Evolutionary conservation across 2,888 invertebrate species (phyloP).

Genomic region (Callyntrura sp.): DNA sequence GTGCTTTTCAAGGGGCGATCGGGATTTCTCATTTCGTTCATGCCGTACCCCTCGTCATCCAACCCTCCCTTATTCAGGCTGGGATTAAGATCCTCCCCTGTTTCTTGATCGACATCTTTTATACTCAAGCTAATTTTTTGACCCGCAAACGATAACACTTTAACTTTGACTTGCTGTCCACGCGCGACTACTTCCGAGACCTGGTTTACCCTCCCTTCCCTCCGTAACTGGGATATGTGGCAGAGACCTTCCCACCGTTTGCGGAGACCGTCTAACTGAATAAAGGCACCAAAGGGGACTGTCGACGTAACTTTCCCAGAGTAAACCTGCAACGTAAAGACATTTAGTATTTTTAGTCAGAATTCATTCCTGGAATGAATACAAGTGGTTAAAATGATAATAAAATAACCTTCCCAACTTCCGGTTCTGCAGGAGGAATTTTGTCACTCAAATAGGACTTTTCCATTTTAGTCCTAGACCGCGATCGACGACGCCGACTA

Average conservation of each 20-base stretch:
- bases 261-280: constrained; percentile 96
- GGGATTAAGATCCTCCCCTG: constrained; percentile 98
- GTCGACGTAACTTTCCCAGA: constrained; percentile 97
- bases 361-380: no score
- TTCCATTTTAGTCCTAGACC: constrained; percentile 73
- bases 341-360: no score
- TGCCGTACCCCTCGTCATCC: constrained; percentile 86
- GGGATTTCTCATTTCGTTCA: constrained; percentile 90
- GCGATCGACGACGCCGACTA: constrained; percentile 54
- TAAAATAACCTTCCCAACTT: constrained; percentile 85
- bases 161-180: constrained; percentile 95
- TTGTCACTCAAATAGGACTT: constrained; percentile 82
- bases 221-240: constrained; percentile 97
- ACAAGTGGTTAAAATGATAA: constrained; percentile 57
- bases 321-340: no score
- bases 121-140: constrained; percentile 98
- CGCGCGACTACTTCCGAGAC: constrained; percentile 97
- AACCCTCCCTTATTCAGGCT: constrained; percentile 84
- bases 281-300: constrained; percentile 99
- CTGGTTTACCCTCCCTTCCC: constrained; percentile 97
- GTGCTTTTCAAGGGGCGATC: constrained; percentile 90
- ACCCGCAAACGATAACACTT: constrained; percentile 96
- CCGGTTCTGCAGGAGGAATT: constrained; percentile 86
- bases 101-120: constrained; percentile 99
- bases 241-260: constrained; percentile 98